Evolutionary conservation across 2,113 vertebrate species (phyloP).

Genomic region (Platichthys flesus): DNA sequence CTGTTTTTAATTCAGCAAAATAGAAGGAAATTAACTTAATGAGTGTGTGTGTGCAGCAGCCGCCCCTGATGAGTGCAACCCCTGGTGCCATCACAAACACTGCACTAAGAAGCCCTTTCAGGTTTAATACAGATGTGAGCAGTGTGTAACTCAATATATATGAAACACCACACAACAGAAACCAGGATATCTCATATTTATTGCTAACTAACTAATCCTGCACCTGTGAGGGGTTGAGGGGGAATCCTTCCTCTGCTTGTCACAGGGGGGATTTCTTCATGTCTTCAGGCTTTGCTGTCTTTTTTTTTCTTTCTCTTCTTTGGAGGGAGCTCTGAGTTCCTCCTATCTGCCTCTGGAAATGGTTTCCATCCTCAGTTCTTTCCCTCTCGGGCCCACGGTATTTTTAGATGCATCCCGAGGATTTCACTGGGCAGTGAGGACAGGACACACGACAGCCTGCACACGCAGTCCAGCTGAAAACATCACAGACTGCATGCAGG

Average conservation of each 20-base stretch:
- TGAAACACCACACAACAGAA: background rate
- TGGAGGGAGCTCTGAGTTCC: conserved; percentile 27
- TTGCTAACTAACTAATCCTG: background rate
- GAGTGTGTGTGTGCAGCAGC: conserved; percentile 8
- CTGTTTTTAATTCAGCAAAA: conserved; percentile 49
- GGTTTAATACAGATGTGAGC: background rate
- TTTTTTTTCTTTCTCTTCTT: background rate
- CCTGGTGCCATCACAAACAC: background rate
- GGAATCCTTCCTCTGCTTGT: conserved; percentile 8
- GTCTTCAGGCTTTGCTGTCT: conserved; percentile 20
- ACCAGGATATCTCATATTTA: background rate
- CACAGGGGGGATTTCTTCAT: background rate
- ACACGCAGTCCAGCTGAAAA: conserved; percentile 28
- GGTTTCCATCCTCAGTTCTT: conserved; percentile 56
- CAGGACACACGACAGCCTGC: conserved; percentile 31
- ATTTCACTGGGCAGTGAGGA: conserved; percentile 28
- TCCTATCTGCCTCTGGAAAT: conserved; percentile 26
- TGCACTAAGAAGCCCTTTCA: too few species aligned
- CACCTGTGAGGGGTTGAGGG: conserved; percentile 1
- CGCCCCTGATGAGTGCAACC: conserved; percentile 10
- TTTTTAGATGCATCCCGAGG: conserved; percentile 69
- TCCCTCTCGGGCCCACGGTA: conserved; percentile 47
- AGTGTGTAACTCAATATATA: background rate
- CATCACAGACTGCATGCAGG: conserved; percentile 1
- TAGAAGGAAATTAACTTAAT: conserved; percentile 48